Conservation (phyloP, 2,888 invertebrate species). For the Pristionchus arcanus region DNA sequence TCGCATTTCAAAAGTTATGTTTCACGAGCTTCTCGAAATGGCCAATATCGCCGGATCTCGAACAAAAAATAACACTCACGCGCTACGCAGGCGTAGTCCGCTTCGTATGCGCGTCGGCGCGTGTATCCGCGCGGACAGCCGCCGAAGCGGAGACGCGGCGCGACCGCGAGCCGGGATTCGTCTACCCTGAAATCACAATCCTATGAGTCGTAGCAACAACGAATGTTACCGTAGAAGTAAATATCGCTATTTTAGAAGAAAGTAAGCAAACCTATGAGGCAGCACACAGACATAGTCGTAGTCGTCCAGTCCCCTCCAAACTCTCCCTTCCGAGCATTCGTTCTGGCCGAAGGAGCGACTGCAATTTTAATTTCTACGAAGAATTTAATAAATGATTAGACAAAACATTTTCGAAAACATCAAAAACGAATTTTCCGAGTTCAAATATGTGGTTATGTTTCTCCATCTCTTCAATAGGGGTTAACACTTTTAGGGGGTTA, state of each 20-base stretch:
- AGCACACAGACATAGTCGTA: slow-evolving; percentile 78
- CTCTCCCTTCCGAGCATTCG: slow-evolving; percentile 69
- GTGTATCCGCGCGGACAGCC: slow-evolving; percentile 37
- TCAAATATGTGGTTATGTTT: too few relatives aligned
- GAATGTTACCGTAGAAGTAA: too few relatives aligned
- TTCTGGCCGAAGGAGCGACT: slow-evolving; percentile 73
- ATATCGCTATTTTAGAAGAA: neutral
- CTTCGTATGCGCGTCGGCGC: slow-evolving; percentile 26
- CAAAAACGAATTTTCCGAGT: too few relatives aligned
- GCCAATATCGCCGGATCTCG: too few relatives aligned
- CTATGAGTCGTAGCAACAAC: too few relatives aligned
- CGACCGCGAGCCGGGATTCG: slow-evolving; percentile 10
- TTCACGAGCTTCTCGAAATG: neutral
- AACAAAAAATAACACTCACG: slow-evolving; percentile 26
- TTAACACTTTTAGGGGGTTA: too few relatives aligned
- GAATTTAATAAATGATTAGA: too few relatives aligned
- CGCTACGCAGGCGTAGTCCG: slow-evolving; percentile 44
- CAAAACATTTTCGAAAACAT: too few relatives aligned
- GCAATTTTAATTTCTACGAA: too few relatives aligned
- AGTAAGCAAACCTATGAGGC: slow-evolving; percentile 59
- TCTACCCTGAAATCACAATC: slow-evolving; percentile 34
- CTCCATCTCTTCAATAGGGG: too few relatives aligned
- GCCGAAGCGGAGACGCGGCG: neutral
- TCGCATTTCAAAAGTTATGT: neutral
- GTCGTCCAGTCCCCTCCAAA: slow-evolving; percentile 75